A percentile compares a stretch with the other conserved stretches of the same genome.
phyloP scores from a whole-genome alignment of 2,113 vertebrate species.

The Anhinga anhinga region DNA sequence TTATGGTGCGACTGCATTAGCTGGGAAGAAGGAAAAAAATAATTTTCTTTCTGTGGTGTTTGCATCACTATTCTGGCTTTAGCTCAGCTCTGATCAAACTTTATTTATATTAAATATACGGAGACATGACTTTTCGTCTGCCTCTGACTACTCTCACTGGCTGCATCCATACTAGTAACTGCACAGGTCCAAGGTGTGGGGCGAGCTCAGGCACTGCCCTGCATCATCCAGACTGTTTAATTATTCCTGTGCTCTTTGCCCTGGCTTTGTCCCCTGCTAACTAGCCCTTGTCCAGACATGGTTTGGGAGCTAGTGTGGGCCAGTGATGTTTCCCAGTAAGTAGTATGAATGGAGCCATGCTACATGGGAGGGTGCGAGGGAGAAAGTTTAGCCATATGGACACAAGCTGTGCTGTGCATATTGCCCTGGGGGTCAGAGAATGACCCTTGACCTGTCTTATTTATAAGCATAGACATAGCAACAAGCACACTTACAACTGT shows the following conservation, averaged over 20 bases:
- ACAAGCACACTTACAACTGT: neutral
- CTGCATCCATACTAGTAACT: neutral
- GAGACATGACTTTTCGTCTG: neutral
- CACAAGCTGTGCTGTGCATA: neutral
- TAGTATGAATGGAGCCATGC: neutral
- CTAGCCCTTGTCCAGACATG: neutral
- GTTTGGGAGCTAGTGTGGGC: neutral
- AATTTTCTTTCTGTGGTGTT: neutral
- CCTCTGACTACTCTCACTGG: neutral
- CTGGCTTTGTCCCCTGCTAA: neutral
- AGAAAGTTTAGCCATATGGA: slow-evolving; percentile 4
- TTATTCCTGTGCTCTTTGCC: neutral
- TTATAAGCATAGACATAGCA: neutral
- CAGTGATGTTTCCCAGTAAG: neutral
- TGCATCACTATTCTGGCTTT: neutral
- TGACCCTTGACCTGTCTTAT: neutral
- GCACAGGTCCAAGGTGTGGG: neutral
- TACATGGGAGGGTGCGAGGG: neutral
- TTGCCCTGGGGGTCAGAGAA: neutral
- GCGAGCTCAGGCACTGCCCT: neutral
- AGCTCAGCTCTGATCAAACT: neutral
- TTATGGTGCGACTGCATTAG: neutral
- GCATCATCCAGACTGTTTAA: neutral
- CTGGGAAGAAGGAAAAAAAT: neutral
- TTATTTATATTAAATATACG: neutral